Evolutionary conservation across 2,888 invertebrate species (phyloP), one percentile per base, ranked within the genome.

Genomic region (Drosophila flavopinicola): DNA sequence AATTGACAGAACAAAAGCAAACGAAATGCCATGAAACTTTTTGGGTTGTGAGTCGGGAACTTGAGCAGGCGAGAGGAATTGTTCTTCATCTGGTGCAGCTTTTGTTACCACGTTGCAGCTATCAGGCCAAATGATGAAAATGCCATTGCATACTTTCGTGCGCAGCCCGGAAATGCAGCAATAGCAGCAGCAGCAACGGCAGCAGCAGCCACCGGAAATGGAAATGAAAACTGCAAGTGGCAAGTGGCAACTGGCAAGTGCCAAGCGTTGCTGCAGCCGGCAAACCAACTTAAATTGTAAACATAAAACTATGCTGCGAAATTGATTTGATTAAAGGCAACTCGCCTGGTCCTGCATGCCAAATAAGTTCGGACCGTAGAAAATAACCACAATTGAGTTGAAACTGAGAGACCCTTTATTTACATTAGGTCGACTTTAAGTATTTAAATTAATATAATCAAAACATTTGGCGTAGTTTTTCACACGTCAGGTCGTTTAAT

Each of bases 281-380:
- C 78, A 75, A 75, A 54, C 63, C 77, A 85, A 82, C 79, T 84
- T 78, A 83, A 84, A 85, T 78, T 83, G 84, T 85, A 75, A 73
- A 67, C 84, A 85, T 85, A 85, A 85, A 85, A 85, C 86, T 85
- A 85, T 85, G 83, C 78, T 69, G 60, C 69, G 75, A 85, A 85
- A 85, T 85, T 84, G 84, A 85, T 85, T 85, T 85, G 84, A 85
- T 85, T 85, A 85, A 85, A 85, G 73, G 78, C 71, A 68, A 67
- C 49, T 47, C 63, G 70, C 66, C 66, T 80, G 70, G 83, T 56
- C 68, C 70, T 73, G 84, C 78, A 85, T 85, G 58, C 73, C 67
- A 85, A 84, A 85, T 85, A 73, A 80, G 79, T 42, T 59, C 27
- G 27, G 33, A 52, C 25, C 17, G 37, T 48, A 17, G 11, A 35